phyloP scores from a whole-genome alignment of 2,797 vertebrate genomes.

The Siniperca obscura region DNA sequence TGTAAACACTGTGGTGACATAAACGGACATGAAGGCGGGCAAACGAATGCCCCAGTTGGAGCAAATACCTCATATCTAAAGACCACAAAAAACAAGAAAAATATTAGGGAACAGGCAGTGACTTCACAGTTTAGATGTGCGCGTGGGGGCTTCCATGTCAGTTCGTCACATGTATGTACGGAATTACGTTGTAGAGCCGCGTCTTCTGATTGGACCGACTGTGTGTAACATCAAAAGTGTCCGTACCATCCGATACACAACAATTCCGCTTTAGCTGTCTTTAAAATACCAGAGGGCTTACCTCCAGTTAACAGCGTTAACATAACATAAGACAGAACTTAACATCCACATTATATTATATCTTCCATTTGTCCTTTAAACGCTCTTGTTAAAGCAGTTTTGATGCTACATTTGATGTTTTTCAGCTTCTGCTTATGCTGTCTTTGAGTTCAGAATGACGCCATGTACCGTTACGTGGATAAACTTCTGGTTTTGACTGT shows the following conservation, averaged over 20 bases:
- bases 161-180: constrained; percentile 63
- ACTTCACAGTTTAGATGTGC: constrained; percentile 15
- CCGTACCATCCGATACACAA: background rate
- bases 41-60: constrained; percentile 51
- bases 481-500: background rate
- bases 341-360: background rate
- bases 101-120: background rate
- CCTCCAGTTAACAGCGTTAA: background rate
- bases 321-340: no score
- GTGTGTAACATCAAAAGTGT: constrained; percentile 37
- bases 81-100: background rate
- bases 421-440: background rate
- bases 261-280: constrained; percentile 5
- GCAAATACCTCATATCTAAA: constrained; percentile 67
- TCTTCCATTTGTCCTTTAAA: background rate
- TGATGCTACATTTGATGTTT: background rate
- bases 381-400: background rate
- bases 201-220: constrained; percentile 70
- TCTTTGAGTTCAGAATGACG: no score
- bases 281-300: fast-evolving
- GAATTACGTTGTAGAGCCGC: constrained; percentile 33
- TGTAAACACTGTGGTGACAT: constrained; percentile 82
- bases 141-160: constrained; percentile 75
- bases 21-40: constrained; percentile 60
- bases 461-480: background rate